Evolutionary conservation across 2,113 vertebrate species (phyloP).

Genomic region (Aix galericulata): DNA sequence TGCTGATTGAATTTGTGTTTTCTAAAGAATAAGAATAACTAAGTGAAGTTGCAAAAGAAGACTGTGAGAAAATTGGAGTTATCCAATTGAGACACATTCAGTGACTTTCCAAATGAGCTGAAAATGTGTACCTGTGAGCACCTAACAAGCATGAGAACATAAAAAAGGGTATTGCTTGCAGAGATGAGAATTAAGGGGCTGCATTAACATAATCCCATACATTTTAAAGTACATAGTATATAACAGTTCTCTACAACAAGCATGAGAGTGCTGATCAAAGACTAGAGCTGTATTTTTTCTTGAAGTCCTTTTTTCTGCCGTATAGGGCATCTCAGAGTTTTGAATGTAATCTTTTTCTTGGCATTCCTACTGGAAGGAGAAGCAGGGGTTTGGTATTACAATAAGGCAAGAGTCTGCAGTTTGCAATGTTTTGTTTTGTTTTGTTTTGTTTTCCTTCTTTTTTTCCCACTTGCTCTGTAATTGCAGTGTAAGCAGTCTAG

Average conservation of each 20-base stretch:
- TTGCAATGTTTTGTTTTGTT: neutral
- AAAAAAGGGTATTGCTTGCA: neutral
- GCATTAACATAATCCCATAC: neutral
- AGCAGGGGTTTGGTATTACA: neutral
- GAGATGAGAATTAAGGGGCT: neutral
- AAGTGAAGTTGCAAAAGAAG: neutral
- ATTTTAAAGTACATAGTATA: neutral
- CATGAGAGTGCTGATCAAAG: neutral
- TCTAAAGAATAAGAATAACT: neutral
- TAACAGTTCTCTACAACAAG: neutral
- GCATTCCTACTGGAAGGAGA: neutral
- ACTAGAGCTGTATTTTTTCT: neutral
- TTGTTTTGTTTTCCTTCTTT: no score
- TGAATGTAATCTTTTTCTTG: neutral
- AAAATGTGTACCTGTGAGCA: neutral
- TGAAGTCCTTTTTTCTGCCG: neutral
- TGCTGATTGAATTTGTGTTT: neutral
- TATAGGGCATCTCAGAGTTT: neutral
- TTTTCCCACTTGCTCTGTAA: neutral
- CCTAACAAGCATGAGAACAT: accelerated
- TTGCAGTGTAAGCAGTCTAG: neutral
- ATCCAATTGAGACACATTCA: neutral
- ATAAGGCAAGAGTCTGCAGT: neutral
- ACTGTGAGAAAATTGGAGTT: neutral
- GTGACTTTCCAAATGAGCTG: neutral